These are phyloP conservation scores for Tragelaphus buxtoni DNA, from an alignment of 2,113 vertebrate species.

Conservation along the genomic window DNA sequence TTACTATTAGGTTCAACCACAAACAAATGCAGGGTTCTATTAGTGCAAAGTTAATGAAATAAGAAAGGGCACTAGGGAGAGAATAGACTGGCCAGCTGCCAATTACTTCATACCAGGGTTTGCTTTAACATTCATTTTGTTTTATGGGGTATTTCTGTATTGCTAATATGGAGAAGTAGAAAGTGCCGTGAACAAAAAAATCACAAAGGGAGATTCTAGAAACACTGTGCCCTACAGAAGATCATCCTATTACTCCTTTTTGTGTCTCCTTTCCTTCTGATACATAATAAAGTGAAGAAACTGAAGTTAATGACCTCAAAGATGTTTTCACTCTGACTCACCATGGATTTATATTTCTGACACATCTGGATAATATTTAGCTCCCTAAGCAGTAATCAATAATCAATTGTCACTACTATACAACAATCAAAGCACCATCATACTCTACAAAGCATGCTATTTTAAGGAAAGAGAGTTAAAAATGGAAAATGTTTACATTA, in stretches of 20 bases:
- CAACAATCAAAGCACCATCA: not conserved
- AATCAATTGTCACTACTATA: not conserved
- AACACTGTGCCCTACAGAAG: not conserved
- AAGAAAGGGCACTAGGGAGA: not conserved
- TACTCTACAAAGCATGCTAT: not conserved
- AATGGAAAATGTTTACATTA: not conserved
- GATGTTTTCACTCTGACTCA: not conserved
- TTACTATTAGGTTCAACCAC: not conserved
- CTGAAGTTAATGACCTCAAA: not conserved
- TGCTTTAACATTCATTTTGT: no score
- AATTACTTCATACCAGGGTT: not conserved
- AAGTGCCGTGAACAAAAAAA: not conserved
- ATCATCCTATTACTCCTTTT: not conserved
- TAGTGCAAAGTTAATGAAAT: not conserved
- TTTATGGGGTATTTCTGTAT: not conserved
- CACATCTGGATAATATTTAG: not conserved
- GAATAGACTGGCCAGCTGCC: not conserved
- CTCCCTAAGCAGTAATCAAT: not conserved
- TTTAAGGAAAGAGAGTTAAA: not conserved
- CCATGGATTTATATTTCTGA: not conserved
- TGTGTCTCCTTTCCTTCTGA: not conserved
- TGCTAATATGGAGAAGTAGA: not conserved
- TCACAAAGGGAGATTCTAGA: not conserved
- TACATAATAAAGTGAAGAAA: not conserved
- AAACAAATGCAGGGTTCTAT: not conserved